Evolutionary conservation across 2,888 invertebrate genomes (phyloP), one percentile per base, ranked within the genome.

Genomic region (Chloromyia formosa): DNA sequence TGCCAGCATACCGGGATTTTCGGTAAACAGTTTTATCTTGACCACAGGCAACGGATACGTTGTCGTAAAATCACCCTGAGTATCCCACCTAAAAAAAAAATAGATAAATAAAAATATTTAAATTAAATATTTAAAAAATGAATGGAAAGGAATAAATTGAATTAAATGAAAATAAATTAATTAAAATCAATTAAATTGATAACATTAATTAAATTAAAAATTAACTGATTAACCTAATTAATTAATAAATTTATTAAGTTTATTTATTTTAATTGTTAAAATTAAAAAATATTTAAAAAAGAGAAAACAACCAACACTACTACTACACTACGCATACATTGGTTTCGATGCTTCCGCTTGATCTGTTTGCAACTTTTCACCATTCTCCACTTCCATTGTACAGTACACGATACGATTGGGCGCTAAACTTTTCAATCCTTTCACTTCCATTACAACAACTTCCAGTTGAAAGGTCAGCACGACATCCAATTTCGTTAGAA

Each of bases 21-120:
- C 99, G 0, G 98, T 97, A 84, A 95, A 98, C 42, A 98, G 87
- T 86, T 99, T 98, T 3, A 99, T 94, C 89, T 99, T 99, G 16
- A 99, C 98, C 20, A 94, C 91, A 58, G 99, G 99, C 77, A 99
- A 88, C 1, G 98, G 96, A 84, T 98, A 97, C 77, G 96, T 97
- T 73, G 98, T 99, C 79, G 96, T 95, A 86, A 99, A 99, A 87
- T 99, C 99, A 73, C 98, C 99, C 88, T 98, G 98, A 0, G 98
- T 99, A 83, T 99, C 99, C 99, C 99, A 99, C 91, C 96, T 96
- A 77, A n/a, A n/a, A n/a, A n/a, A n/a, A n/a, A n/a, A n/a, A n/a
- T n/a, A n/a, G n/a, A 27, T 82, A 80, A 42, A 54, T 1, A 73
- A 27, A 12, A 53, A 45, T 45, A 12, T 45, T 45, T 45, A 45